phyloP scores from a whole-genome alignment of 2,113 vertebrate species.

The Eonycteris spelaea region DNA sequence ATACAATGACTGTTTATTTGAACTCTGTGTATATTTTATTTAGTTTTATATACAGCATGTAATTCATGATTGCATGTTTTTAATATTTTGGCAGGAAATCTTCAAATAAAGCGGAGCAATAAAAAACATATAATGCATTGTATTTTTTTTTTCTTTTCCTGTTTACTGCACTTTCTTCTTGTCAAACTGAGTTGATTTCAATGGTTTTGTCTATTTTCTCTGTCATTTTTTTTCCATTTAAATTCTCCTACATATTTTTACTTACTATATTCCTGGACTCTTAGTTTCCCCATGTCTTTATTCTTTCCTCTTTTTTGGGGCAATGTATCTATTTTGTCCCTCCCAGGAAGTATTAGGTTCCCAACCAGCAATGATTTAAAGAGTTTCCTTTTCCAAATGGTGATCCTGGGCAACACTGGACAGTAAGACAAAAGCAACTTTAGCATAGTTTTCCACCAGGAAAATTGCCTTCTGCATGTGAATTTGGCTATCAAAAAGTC shows the following conservation, averaged over 20 bases:
- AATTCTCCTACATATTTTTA: neutral
- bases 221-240: neutral
- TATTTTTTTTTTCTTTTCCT: neutral
- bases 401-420: neutral
- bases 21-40: neutral
- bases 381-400: neutral
- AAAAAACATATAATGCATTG: neutral
- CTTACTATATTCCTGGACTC: neutral
- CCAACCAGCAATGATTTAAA: neutral
- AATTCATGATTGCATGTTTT: neutral
- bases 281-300: neutral
- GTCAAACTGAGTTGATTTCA: neutral
- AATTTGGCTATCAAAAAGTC: neutral
- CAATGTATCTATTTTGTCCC: neutral
- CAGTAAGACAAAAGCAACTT: neutral
- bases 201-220: neutral
- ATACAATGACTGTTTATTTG: neutral
- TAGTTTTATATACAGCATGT: neutral
- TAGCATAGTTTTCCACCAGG: neutral
- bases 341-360: neutral
- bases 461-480: neutral
- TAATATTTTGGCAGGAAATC: slow-evolving; percentile 30
- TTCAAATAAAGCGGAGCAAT: neutral
- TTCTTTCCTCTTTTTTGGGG: neutral
- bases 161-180: neutral